Conservation (phyloP, 1,140 invertebrate genomes). For the Batillaria attramentaria region DNA sequence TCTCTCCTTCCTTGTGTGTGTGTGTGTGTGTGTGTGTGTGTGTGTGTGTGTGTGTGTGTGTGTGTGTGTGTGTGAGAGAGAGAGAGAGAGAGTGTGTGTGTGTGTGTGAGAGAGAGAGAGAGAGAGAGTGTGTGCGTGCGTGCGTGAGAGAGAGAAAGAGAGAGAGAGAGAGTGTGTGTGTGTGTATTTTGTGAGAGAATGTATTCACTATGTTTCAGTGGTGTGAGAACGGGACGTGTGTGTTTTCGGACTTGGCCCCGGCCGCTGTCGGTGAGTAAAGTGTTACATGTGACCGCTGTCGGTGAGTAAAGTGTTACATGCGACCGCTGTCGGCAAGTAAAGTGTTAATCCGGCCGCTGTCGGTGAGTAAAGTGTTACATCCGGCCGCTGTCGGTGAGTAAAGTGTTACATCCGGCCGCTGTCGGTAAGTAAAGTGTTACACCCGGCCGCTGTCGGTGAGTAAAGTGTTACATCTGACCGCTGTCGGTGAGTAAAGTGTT, state of each 20-base stretch:
- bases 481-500: not conserved
- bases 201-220: too few species aligned
- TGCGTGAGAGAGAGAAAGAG: not conserved
- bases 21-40: not conserved
- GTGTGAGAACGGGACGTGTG: conserved; percentile 43
- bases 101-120: not conserved
- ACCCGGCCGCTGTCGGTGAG: too few species aligned
- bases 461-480: too few species aligned
- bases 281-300: too few species aligned
- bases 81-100: not conserved
- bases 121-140: not conserved
- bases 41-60: not conserved
- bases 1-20: not conserved
- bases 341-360: too few species aligned
- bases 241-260: conserved; percentile 20
- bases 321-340: not conserved
- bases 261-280: conserved; percentile 20
- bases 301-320: not conserved
- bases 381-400: too few species aligned
- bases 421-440: not conserved
- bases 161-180: not conserved
- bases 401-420: not conserved
- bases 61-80: not conserved
- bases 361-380: not conserved
- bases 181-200: not conserved